Conservation (phyloP, 2,797 vertebrate species). For the Danio albolineatus region DNA sequence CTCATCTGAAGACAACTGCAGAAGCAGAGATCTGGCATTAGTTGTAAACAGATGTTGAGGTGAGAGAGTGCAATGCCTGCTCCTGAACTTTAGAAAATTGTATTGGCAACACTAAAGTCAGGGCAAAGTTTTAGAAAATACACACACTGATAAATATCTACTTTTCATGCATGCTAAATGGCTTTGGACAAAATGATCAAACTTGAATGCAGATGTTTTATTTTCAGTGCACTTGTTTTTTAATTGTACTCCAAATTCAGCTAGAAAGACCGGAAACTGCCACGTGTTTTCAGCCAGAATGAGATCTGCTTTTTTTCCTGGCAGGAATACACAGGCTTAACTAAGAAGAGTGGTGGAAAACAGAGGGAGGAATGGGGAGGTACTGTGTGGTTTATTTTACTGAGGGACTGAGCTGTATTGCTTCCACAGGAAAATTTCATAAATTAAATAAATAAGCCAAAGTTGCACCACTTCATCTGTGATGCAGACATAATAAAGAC, state of each 20-base stretch:
- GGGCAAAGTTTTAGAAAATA: constrained; percentile 1
- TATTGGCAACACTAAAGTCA: constrained; percentile 6
- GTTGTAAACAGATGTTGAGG: constrained; percentile 14
- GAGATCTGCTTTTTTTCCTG: constrained; percentile 13
- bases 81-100: not conserved
- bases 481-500: constrained; percentile 30
- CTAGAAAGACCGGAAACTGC: constrained; percentile 14
- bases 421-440: constrained; percentile 14
- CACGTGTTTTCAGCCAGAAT: not conserved
- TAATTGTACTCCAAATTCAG: not conserved
- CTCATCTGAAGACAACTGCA: not conserved
- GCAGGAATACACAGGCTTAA: constrained; percentile 21
- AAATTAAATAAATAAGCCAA: constrained; percentile 7
- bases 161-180: not conserved
- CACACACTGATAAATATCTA: not conserved
- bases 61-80: not conserved
- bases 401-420: not conserved
- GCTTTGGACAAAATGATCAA: not conserved
- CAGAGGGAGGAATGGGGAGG: constrained; percentile 3
- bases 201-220: not conserved
- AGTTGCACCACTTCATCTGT: not conserved
- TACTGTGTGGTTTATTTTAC: constrained; percentile 15
- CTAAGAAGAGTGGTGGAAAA: constrained; percentile 28
- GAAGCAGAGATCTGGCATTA: constrained; percentile 9
- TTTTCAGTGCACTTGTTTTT: not conserved